A percentile compares a stretch with the other conserved stretches of the same genome.
phyloP scores from a whole-genome alignment of 2,888 invertebrate species.

The Phalera bucephala region DNA sequence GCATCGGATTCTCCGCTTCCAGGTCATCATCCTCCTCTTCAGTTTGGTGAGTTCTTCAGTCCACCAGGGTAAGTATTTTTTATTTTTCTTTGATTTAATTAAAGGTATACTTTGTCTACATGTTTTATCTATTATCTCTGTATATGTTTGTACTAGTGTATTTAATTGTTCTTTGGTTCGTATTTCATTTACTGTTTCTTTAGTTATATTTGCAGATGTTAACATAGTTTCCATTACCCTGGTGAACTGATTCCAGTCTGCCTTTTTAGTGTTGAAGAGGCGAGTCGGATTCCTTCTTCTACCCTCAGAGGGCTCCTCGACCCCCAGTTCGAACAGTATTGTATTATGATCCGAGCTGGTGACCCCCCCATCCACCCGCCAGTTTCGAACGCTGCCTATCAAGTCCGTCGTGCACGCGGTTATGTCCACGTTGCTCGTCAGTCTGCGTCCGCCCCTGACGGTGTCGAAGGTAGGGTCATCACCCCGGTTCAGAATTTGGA shows the following conservation, averaged over 20 bases:
- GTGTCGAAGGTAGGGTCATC: constrained; percentile 1
- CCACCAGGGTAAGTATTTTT: not conserved
- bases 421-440: constrained; percentile 1
- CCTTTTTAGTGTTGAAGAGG: not conserved
- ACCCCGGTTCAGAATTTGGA: constrained; percentile 1
- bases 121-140: not conserved
- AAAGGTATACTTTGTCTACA: not conserved
- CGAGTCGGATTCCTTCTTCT: not conserved
- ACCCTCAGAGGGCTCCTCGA: not conserved
- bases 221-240: not conserved
- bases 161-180: not conserved
- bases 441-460: not conserved
- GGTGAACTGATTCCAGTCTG: not conserved
- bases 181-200: not conserved
- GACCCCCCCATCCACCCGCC: not conserved
- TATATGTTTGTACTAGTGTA: not conserved
- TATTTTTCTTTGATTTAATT: not conserved
- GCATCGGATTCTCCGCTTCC: not conserved
- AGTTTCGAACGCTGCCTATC: not conserved
- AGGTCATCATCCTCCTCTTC: not conserved
- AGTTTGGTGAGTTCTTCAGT: not conserved
- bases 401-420: not conserved
- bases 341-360: constrained; percentile 2
- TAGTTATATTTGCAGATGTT: not conserved
- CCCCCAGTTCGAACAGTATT: not conserved